These are phyloP conservation scores for Hypsopygia costalis DNA, from an alignment of 2,888 invertebrate genomes.

Conservation along the genomic window DNA sequence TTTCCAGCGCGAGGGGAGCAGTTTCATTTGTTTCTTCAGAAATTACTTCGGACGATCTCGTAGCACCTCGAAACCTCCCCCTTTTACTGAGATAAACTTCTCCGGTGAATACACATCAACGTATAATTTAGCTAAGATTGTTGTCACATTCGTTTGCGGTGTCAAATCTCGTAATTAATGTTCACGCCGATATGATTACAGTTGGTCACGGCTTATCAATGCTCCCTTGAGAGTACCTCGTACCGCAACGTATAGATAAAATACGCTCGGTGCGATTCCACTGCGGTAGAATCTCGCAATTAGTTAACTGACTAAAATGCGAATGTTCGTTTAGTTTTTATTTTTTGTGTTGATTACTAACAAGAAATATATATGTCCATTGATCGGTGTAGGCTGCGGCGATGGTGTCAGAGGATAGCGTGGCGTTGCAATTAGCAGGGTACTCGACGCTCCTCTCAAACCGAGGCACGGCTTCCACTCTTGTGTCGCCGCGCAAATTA, in stretches of 20 bases:
- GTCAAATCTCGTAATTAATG: slow-evolving; percentile 69
- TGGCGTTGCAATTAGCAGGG: slow-evolving; percentile 74
- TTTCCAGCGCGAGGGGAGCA: slow-evolving; percentile 71
- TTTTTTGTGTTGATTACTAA: not conserved
- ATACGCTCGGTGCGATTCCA: slow-evolving; percentile 34
- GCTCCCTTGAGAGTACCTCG: slow-evolving; percentile 58
- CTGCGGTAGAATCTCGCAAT: slow-evolving; percentile 21
- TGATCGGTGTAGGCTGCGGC: slow-evolving; percentile 38
- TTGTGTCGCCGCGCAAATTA: slow-evolving; percentile 78
- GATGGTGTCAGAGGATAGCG: slow-evolving; percentile 49
- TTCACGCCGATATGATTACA: slow-evolving; percentile 68
- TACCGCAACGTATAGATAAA: slow-evolving; percentile 39
- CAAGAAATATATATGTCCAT: slow-evolving; percentile 32
- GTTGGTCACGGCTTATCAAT: slow-evolving; percentile 65
- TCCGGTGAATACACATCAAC: slow-evolving; percentile 39
- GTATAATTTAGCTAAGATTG: slow-evolving; percentile 65
- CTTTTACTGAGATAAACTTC: slow-evolving; percentile 34
- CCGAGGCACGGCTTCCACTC: slow-evolving; percentile 64
- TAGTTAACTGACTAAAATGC: slow-evolving; percentile 2
- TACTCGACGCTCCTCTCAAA: slow-evolving; percentile 64
- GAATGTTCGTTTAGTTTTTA: not conserved
- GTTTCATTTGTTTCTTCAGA: slow-evolving; percentile 79
- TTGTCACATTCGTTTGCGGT: slow-evolving; percentile 49
- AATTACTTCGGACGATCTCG: slow-evolving; percentile 69
- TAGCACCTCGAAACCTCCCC: slow-evolving; percentile 34